phyloP scores from a whole-genome alignment of 2,888 invertebrate genomes.

The Holacanthella duospinosa region DNA sequence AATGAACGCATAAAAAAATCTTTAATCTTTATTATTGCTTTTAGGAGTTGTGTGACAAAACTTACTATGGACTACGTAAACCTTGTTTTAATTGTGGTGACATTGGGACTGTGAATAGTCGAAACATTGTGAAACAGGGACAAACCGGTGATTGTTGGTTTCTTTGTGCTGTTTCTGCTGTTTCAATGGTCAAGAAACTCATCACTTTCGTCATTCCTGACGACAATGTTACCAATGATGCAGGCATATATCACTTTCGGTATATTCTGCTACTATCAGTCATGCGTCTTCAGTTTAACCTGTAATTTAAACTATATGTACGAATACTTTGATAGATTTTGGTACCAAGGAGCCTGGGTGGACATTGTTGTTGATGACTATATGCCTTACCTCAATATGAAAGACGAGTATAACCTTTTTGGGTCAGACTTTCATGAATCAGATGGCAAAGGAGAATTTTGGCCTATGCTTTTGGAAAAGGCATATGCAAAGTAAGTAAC shows the following conservation, averaged over 20 bases:
- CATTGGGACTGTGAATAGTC: not conserved
- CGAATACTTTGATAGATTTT: not conserved
- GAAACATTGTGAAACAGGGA: not conserved
- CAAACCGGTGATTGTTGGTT: not conserved
- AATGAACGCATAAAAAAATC: too few relatives aligned
- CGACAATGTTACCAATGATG: not conserved
- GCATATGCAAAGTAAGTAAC: not conserved
- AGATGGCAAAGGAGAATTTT: not conserved
- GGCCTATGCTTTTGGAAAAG: not conserved
- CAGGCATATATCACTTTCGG: not conserved
- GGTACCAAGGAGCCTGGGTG: not conserved
- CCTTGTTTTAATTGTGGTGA: too few relatives aligned
- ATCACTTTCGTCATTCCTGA: not conserved
- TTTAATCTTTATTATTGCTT: too few relatives aligned
- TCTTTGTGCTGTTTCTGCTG: not conserved
- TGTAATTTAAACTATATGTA: not conserved
- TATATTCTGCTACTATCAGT: not conserved
- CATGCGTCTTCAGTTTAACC: not conserved
- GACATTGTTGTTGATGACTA: not conserved
- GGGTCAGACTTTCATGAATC: not conserved
- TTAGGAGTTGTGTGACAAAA: not conserved
- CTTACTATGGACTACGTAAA: too few relatives aligned
- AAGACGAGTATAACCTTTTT: not conserved
- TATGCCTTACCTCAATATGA: not conserved
- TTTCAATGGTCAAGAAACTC: not conserved